Evolutionary conservation across 2,797 vertebrate species (phyloP).

Genomic region (Setipinna tenuifilis): DNA sequence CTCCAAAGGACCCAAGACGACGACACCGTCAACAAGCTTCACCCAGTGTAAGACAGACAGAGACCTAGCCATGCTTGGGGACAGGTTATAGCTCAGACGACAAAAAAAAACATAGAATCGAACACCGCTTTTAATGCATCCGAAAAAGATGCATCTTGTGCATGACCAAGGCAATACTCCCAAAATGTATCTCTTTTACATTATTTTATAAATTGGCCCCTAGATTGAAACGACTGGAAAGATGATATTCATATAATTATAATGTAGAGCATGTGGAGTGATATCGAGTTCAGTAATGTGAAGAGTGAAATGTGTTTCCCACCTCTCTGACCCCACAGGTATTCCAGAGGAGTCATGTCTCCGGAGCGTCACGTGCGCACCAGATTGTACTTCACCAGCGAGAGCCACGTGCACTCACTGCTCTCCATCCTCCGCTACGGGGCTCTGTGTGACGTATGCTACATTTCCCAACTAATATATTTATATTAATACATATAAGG

Average conservation of each 20-base stretch:
- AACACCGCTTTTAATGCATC: background rate
- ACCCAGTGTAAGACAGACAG: conserved; percentile 81
- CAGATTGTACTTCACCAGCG: conserved; percentile 88
- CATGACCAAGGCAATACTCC: too few relatives aligned
- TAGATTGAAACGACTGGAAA: too few relatives aligned
- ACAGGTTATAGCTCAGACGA: too few relatives aligned
- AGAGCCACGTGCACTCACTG: conserved; percentile 88
- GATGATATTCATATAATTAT: too few relatives aligned
- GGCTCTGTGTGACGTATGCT: conserved; percentile 85
- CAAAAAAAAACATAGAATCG: background rate
- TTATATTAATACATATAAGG: background rate
- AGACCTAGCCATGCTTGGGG: background rate
- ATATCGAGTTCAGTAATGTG: too few relatives aligned
- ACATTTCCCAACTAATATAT: background rate
- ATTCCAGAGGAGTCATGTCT: conserved; percentile 88
- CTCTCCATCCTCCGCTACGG: conserved; percentile 86
- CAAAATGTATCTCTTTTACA: too few relatives aligned
- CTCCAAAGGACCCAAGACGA: conserved; percentile 91
- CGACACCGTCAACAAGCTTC: conserved; percentile 90
- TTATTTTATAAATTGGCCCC: too few relatives aligned
- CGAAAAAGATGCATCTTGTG: background rate
- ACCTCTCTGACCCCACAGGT: conserved; percentile 66
- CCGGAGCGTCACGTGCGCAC: conserved; percentile 90
- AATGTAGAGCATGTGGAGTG: too few relatives aligned
- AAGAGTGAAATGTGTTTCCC: background rate